These are phyloP conservation scores for Hyposmocoma kahamanoa DNA, from an alignment of 1,140 invertebrate species.

Conservation along the genomic window DNA sequence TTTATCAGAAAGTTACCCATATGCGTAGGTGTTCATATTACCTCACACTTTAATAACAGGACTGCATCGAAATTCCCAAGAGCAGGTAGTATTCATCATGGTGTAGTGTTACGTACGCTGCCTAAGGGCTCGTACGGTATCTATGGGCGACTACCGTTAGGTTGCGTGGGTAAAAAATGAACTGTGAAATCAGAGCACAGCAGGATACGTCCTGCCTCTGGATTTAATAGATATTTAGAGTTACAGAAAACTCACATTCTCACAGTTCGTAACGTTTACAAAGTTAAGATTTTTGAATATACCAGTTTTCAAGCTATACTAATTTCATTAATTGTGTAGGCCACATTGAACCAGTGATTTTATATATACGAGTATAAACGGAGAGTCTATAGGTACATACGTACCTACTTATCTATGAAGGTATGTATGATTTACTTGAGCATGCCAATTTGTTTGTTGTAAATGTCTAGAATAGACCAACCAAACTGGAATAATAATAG, in stretches of 20 bases:
- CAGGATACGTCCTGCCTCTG: slow-evolving; percentile 10
- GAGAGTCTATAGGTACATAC: no score
- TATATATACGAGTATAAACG: no score
- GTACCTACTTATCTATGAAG: no score
- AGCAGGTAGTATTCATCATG: slow-evolving; percentile 2
- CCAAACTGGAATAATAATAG: no score
- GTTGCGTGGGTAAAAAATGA: slow-evolving; percentile 44
- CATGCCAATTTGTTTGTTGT: no score
- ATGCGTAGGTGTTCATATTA: no score
- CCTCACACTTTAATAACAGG: background rate
- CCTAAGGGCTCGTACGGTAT: slow-evolving; percentile 26
- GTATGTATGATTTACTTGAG: no score
- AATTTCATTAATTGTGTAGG: no score
- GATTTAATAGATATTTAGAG: background rate
- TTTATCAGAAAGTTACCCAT: no score
- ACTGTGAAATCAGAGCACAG: slow-evolving; percentile 45
- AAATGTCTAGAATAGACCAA: no score
- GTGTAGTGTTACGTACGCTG: slow-evolving; percentile 22
- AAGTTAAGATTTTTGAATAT: background rate
- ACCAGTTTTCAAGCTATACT: no score
- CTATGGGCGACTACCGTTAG: slow-evolving; percentile 50
- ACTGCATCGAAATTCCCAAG: background rate
- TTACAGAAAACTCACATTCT: slow-evolving; percentile 4
- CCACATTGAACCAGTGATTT: no score
- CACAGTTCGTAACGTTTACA: background rate